Percentiles rank a stretch among this genome's conserved stretches.
phyloP scores from a whole-genome alignment of 2,888 invertebrate species.

The Petrolisthes manimaculis region DNA sequence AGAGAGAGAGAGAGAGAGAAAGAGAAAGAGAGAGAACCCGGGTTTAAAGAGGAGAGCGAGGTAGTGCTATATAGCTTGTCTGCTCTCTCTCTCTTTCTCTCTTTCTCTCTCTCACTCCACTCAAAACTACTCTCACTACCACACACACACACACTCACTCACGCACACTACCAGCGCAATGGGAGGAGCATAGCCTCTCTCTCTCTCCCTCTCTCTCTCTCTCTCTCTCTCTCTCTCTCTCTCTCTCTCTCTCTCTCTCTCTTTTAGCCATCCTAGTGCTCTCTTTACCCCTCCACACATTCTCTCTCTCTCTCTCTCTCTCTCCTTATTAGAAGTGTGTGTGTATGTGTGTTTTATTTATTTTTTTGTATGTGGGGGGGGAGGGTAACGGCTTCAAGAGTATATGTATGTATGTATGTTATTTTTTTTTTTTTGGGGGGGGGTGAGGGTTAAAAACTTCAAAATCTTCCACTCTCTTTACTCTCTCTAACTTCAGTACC shows the following conservation, averaged over 20 bases:
- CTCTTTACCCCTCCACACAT: neutral
- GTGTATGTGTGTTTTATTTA: too few species aligned
- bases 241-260: neutral
- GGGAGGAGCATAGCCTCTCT: neutral
- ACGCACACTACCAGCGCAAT: neutral
- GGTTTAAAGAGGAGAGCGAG: neutral
- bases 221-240: neutral
- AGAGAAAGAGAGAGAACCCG: constrained; percentile 25
- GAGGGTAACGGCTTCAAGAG: too few species aligned
- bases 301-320: neutral
- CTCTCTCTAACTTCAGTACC: constrained; percentile 3
- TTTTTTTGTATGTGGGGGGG: too few species aligned
- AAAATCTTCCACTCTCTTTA: constrained; percentile 1
- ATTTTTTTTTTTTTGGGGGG: too few species aligned
- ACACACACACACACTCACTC: neutral
- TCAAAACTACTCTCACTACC: neutral
- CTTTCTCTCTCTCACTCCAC: neutral
- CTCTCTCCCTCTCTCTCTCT: neutral
- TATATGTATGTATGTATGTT: too few species aligned
- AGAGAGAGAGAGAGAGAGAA: constrained; percentile 33
- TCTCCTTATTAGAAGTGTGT: too few species aligned
- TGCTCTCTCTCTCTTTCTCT: neutral
- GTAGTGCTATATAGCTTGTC: neutral
- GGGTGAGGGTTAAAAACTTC: too few species aligned
- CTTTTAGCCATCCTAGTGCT: neutral